These are phyloP conservation scores for Melanotaenia maccullochi DNA, from an alignment of 2,797 vertebrate species.

Conservation along the genomic window DNA sequence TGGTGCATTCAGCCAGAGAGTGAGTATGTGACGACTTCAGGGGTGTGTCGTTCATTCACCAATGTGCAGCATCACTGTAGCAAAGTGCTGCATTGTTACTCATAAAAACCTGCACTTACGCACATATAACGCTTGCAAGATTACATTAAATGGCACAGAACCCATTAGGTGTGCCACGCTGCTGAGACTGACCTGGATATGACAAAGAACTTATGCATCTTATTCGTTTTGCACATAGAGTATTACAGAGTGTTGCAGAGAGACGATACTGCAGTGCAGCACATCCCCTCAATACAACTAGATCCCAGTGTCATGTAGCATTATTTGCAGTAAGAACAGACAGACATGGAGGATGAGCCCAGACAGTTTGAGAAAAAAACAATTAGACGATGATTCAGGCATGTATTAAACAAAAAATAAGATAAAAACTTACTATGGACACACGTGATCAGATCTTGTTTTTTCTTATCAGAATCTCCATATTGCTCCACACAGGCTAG, in stretches of 20 bases:
- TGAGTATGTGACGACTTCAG: slow-evolving; percentile 61
- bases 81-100: slow-evolving; percentile 70
- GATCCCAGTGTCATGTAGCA: slow-evolving; percentile 18
- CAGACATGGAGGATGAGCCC: background rate
- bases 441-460: slow-evolving; percentile 89
- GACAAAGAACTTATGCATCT: background rate
- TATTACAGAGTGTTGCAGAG: slow-evolving; percentile 53
- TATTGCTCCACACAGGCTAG: slow-evolving; percentile 88
- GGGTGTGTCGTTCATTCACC: slow-evolving; percentile 70
- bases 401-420: background rate
- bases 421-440: slow-evolving; percentile 90
- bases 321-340: slow-evolving; percentile 18
- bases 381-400: background rate
- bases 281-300: slow-evolving; percentile 35
- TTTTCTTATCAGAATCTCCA: slow-evolving; percentile 85
- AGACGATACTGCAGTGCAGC: slow-evolving; percentile 75
- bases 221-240: slow-evolving; percentile 7
- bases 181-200: slow-evolving; percentile 17
- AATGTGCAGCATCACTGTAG: slow-evolving; percentile 58
- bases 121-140: slow-evolving; percentile 3
- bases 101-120: slow-evolving; percentile 25
- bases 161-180: slow-evolving; percentile 7
- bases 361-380: slow-evolving; percentile 1
- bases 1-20: slow-evolving; percentile 57
- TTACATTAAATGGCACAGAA: slow-evolving; percentile 16